Evolutionary conservation across 2,888 invertebrate species (phyloP), one percentile per base, ranked within the genome.

Genomic region (Cheilosia vulpina): DNA sequence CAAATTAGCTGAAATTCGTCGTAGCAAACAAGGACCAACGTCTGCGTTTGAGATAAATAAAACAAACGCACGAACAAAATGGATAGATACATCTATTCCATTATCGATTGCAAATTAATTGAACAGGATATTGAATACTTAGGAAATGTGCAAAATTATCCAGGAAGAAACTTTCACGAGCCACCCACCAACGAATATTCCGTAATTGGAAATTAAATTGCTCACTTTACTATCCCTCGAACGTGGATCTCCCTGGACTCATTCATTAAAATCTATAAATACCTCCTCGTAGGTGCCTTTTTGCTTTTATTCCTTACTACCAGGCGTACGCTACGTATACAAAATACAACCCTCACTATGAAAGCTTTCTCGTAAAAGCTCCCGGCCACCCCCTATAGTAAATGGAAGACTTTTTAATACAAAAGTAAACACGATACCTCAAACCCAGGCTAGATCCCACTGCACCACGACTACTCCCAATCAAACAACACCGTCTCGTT

Each of bases 351-450:
- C 34, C 45, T 47, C 63, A 69, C 66, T 38, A n/a, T 27, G 19
- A 72, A 77, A 85, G 85, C 85, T 85, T 81, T 85, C 60, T 53
- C 71, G 81, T 81, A 85, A 85, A 85, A 81, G 85, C 85, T 85
- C 57, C 31, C 60, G 68, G 21, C 66, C 60, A 21, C 6, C 52
- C 69, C 60, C 17, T 50, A 57, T 60, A 53, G 43, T 13, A 60
- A 4, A 71, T 58, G 19, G 41, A 73, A 13, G 50, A 55, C n/a
- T 60, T 71, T 71, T 58, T 50, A 71, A 60, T 52, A 43, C n/a
- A 60, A 52, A 66, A 52, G 69, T 55, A 77, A 69, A 63, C 47
- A 55, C n/a, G 34, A 41, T 19, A 24, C 38, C 13, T 19, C 21
- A 53, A 31, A 34, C 17, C 52, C 52, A 52, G 47, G 17, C 15